Evolutionary conservation across 1,140 invertebrate genomes (phyloP).

Genomic region (Drosophila takahashii): DNA sequence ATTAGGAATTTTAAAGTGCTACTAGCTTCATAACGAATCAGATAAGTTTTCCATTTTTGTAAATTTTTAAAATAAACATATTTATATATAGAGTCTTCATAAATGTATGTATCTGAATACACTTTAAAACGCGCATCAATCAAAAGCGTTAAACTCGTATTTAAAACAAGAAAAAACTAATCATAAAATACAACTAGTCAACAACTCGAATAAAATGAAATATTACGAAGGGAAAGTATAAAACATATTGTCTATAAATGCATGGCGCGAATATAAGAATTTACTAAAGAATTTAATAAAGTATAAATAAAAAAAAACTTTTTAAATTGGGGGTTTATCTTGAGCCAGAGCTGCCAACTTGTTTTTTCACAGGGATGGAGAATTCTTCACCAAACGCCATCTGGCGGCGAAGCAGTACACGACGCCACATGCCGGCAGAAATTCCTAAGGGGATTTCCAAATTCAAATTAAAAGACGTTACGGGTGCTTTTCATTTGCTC

Average conservation of each 20-base stretch:
- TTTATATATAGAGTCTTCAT: conserved; percentile 42
- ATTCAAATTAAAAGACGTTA: conserved; percentile 7
- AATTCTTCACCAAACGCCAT: not conserved
- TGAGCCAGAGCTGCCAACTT: not conserved
- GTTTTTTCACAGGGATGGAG: not conserved
- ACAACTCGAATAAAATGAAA: conserved; percentile 39
- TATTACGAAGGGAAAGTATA: conserved; percentile 33
- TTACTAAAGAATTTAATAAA: conserved; percentile 60
- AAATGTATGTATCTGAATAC: conserved; percentile 40
- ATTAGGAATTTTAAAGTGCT: conserved; percentile 40
- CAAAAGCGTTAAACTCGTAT: conserved; percentile 50
- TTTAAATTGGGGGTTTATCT: not conserved
- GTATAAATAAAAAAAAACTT: conserved; percentile 18
- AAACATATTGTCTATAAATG: conserved; percentile 47
- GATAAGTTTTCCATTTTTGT: conserved; percentile 70
- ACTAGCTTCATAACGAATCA: conserved; percentile 51
- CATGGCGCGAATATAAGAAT: conserved; percentile 50
- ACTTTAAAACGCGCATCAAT: conserved; percentile 46
- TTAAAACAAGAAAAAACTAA: conserved; percentile 24
- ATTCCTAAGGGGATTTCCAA: not conserved
- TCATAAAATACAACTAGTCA: conserved; percentile 52
- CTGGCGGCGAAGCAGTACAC: not conserved
- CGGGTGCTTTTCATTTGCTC: conserved; percentile 1
- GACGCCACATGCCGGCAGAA: not conserved
- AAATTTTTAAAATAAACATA: conserved; percentile 58